Evolutionary conservation across 1,140 invertebrate species (phyloP), one percentile per base, ranked within the genome.

Genomic region (Magallana gigas): DNA sequence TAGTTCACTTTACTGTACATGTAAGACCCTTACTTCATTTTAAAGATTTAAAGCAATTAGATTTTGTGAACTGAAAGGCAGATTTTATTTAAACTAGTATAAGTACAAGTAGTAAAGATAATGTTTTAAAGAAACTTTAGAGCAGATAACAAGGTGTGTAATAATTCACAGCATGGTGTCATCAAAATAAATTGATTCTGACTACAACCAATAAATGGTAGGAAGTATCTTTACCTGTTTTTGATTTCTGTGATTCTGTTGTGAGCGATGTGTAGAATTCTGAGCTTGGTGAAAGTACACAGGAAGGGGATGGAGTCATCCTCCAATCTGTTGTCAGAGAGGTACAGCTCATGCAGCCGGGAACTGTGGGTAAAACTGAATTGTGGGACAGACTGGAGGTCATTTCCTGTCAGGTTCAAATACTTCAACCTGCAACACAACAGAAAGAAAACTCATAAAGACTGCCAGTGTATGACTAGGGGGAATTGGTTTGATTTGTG

Each of bases 281-380:
- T 92, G 7, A 95, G 91, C 62, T 94, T 85, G 16, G 91, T 89
- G 80, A 94, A 95, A 9, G 90, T 88, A 89, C 92, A 91, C n/a
- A 95, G 90, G 59, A 93, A 91, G n/a, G 89, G 86, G 8, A 95
- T 87, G 18, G 90, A 91, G 9, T 89, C 83, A 90, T 95, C 93
- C 29, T 90, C 90, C 14, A 95, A 90, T n/a, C 90, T 87, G 86
- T 95, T 95, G 60, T 90, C 91, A 57, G 94, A 93, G 81, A 95
- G 87, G 82, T 94, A 94, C 6, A 95, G 89, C 85, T 95, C 94
- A 82, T 94, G 94, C 12, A 95, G 81, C 83, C 93, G 92, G n/a
- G 94, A 94, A 87, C 92, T 93, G 48, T 83, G 85, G 88, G 93
- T 91, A 12, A 92, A 91, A 16, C 89, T 57, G 29, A 87, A 87